These are phyloP conservation scores for Sphaerophoria taeniata DNA, from an alignment of 2,888 invertebrate genomes.

Conservation along the genomic window DNA sequence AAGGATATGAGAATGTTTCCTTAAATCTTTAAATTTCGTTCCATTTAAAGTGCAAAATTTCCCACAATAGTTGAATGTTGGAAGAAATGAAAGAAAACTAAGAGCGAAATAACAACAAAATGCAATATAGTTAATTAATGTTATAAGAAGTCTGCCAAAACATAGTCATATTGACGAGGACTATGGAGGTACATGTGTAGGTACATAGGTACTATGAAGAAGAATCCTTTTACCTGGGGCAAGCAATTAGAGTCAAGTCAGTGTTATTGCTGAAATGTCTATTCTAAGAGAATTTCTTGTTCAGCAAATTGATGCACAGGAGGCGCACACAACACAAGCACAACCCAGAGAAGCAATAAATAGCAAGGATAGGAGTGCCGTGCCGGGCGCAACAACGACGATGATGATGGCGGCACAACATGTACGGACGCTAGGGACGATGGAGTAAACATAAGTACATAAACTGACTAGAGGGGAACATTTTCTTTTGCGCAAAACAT, in stretches of 20 bases:
- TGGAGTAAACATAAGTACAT: not conserved
- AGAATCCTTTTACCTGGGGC: slow-evolving; percentile 54
- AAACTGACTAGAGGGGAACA: slow-evolving; percentile 15
- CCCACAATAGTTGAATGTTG: not conserved
- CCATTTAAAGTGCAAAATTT: not conserved
- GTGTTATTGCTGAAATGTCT: slow-evolving; percentile 66
- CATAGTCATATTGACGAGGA: slow-evolving; percentile 39
- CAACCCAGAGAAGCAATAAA: not conserved
- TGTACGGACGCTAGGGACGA: not conserved
- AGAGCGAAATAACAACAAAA: slow-evolving; percentile 25
- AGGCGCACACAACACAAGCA: too few species aligned
- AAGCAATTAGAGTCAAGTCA: slow-evolving; percentile 55
- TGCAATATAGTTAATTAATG: slow-evolving; percentile 68
- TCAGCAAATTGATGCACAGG: slow-evolving; percentile 66
- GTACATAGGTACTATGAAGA: too few species aligned
- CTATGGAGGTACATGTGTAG: not conserved
- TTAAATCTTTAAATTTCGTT: not conserved
- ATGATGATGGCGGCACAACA: not conserved
- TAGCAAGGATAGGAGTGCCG: not conserved
- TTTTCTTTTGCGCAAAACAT: slow-evolving; percentile 59
- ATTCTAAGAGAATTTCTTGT: slow-evolving; percentile 36
- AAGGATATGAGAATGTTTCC: not conserved
- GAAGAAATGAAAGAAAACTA: not conserved
- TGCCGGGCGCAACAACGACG: too few species aligned
- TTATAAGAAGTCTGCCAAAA: slow-evolving; percentile 14